These are phyloP conservation scores for Strigamia maritima DNA, from an alignment of 2,888 invertebrate genomes.

Conservation along the genomic window DNA sequence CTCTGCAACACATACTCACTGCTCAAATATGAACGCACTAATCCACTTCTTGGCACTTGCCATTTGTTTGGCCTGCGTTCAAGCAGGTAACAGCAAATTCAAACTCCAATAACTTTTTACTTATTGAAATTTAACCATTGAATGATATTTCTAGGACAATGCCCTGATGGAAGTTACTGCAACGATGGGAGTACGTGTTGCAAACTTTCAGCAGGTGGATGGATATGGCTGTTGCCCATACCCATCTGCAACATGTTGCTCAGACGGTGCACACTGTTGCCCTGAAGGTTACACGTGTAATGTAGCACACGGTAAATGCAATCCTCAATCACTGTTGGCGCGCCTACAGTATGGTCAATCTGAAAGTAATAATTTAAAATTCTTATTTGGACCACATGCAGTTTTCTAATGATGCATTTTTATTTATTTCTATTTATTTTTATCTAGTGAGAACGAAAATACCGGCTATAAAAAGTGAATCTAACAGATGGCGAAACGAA, in stretches of 20 bases:
- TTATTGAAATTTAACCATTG: not conserved
- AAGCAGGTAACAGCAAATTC: not conserved
- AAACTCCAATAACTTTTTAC: not conserved
- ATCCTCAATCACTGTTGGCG: not conserved
- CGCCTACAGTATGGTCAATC: not conserved
- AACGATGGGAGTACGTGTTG: not conserved
- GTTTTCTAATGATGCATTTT: not conserved
- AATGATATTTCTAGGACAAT: not conserved
- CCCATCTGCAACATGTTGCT: not conserved
- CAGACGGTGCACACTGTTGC: not conserved
- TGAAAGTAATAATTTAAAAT: not conserved
- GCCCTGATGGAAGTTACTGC: not conserved
- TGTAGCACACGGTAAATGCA: not conserved
- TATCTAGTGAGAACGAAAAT: not conserved
- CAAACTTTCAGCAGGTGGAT: not conserved
- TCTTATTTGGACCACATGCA: not conserved
- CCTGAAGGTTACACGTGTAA: not conserved
- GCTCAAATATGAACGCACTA: not conserved
- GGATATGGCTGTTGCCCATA: slow-evolving; percentile 2
- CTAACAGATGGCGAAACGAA: too few species aligned
- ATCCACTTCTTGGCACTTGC: not conserved
- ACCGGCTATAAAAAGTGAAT: not conserved
- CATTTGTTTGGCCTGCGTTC: not conserved
- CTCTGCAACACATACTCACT: not conserved
- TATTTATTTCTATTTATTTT: too few species aligned